phyloP scores from a whole-genome alignment of 2,797 vertebrate species.

The Pristis pectinata region DNA sequence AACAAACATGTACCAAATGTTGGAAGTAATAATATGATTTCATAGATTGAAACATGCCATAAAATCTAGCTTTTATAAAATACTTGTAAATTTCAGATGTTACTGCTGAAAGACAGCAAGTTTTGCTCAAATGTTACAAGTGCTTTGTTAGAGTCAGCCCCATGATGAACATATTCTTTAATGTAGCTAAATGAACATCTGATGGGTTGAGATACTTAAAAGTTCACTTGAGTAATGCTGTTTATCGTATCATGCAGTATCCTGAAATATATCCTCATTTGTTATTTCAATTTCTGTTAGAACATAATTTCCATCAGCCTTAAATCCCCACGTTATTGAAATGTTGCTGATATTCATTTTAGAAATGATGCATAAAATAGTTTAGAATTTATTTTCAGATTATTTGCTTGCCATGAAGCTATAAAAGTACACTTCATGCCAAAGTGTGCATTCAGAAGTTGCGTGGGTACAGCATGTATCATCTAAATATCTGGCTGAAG shows the following conservation, averaged over 20 bases:
- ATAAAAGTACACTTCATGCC: slow-evolving; percentile 19
- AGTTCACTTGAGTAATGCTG: not conserved
- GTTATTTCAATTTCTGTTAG: not conserved
- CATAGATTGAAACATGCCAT: not conserved
- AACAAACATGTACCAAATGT: not conserved
- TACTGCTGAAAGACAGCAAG: not conserved
- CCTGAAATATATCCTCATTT: not conserved
- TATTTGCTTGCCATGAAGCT: not conserved
- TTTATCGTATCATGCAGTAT: not conserved
- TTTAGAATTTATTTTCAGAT: not conserved
- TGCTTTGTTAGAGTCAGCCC: not conserved
- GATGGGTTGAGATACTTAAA: not conserved
- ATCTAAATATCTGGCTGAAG: slow-evolving; percentile 18
- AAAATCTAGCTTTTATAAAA: slow-evolving; percentile 4
- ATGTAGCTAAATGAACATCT: not conserved
- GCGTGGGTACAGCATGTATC: not conserved
- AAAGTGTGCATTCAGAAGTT: not conserved
- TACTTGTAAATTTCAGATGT: not conserved
- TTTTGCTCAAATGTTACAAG: not conserved
- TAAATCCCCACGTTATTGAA: not conserved
- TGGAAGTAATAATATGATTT: not conserved
- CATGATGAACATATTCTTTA: not conserved
- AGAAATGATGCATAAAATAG: not conserved
- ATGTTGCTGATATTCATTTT: slow-evolving; percentile 1
- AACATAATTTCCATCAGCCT: not conserved